phyloP scores from a whole-genome alignment of 2,797 vertebrate genomes.

The Macropus fuliginosus region DNA sequence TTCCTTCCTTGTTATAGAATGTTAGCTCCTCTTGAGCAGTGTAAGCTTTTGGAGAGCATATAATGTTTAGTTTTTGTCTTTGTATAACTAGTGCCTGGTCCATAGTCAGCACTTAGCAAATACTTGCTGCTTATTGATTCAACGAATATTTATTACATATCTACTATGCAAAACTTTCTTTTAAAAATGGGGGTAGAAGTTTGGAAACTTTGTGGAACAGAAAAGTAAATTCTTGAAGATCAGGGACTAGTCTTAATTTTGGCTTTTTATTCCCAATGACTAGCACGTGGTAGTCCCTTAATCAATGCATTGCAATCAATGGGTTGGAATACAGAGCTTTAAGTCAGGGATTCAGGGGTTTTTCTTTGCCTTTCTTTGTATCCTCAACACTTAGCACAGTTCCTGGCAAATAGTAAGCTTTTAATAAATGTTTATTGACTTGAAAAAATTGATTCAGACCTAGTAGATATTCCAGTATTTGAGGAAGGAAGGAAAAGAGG shows the following conservation, averaged over 20 bases:
- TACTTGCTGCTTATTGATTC: background rate
- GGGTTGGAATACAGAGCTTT: too few species aligned
- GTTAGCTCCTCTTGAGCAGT: background rate
- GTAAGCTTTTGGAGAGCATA: background rate
- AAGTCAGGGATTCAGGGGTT: too few species aligned
- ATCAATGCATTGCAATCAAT: too few species aligned
- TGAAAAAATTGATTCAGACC: background rate
- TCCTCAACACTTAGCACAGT: constrained; percentile 40
- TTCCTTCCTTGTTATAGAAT: background rate
- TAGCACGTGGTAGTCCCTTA: too few species aligned
- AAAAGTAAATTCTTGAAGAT: too few species aligned
- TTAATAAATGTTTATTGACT: constrained; percentile 31
- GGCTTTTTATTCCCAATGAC: too few species aligned
- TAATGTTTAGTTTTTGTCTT: background rate
- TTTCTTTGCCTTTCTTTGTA: too few species aligned
- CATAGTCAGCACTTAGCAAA: background rate
- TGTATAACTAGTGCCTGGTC: background rate
- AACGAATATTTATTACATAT: background rate
- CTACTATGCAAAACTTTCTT: background rate
- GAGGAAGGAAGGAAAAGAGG: background rate
- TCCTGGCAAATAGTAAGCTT: constrained; percentile 45
- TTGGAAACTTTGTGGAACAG: too few species aligned
- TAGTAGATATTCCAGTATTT: too few species aligned
- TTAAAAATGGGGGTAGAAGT: too few species aligned
- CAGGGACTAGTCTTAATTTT: too few species aligned